Evolutionary conservation across 2,797 vertebrate genomes (phyloP), one percentile per base, ranked within the genome.

Genomic region (Myiotriccus ornatus): DNA sequence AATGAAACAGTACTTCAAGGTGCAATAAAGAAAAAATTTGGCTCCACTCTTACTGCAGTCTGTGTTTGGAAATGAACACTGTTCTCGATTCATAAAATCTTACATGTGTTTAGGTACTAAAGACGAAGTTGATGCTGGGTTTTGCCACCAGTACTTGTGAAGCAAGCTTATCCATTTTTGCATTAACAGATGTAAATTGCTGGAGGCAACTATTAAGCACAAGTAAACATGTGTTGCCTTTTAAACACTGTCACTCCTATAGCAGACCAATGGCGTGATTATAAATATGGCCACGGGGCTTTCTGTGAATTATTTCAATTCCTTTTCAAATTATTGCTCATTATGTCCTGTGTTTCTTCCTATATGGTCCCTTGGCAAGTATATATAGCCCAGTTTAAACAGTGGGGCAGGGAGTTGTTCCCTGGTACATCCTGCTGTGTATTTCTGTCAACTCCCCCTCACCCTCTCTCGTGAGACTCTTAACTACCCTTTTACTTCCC

Each of bases 1-100:
- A 90, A 83, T 94, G 89, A 96, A 96, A 96, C 70, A 96, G 67
- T 82, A 89, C 84, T 79, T 85, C 74, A 64, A 78, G 55, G 65
- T 85, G 56, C 78, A 93, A 73, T 93, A 94, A 95, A 73, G n/a
- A 74, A 92, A 90, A 90, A 65, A 57, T 57, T 92, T 94, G 93
- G 78, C 87, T 80, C 43, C n/a, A 5, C 8, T 87, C 46, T 64
- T 73, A 44, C 67, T 68, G 91, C 56, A 57, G 28, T 44, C 35
- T 5, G 5, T 32, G 20, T 59, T 87, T 94, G 85, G 89, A 86
- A 86, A 93, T 57, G 93, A 95, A 69, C 21, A 16, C 43, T 90
- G 53, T 27, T 86, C 76, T 93, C 8, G 2, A 90, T 89, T 71
- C 89, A 87, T 94, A 90, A 94, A 94, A 62, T 19, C 60, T 53